Percentiles rank a stretch among this genome's conserved stretches.
Conservation (phyloP, 2,888 invertebrate genomes). For the Ophonus ardosiacus region DNA sequence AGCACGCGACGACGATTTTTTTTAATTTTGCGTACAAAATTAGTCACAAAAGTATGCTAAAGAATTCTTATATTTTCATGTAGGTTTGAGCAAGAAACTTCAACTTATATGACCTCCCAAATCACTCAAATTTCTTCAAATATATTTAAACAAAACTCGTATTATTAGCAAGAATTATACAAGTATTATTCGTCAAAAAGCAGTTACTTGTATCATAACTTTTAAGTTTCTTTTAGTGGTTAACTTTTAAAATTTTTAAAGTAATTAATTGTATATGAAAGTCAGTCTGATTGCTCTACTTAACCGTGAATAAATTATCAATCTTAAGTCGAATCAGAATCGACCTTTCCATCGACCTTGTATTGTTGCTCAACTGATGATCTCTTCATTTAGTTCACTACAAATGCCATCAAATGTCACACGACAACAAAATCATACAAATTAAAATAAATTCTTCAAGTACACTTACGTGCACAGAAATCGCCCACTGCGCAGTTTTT, state of each 20-base stretch:
- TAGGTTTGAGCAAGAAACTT: no score
- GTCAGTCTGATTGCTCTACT: slow-evolving; percentile 11
- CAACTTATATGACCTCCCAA: no score
- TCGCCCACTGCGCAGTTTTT: no score
- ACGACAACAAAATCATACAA: background rate
- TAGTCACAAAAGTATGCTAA: no score
- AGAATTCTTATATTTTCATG: no score
- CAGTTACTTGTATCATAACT: background rate
- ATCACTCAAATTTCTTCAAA: no score
- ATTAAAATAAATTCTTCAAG: background rate
- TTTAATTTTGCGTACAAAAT: no score
- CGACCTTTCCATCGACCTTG: background rate
- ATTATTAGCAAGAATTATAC: no score
- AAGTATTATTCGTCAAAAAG: background rate
- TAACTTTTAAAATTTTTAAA: background rate
- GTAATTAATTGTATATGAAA: background rate
- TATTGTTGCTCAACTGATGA: background rate
- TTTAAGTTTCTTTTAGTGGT: background rate
- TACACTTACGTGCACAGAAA: no score
- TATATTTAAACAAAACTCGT: no score
- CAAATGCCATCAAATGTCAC: background rate
- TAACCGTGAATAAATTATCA: slow-evolving; percentile 14
- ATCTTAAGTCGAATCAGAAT: background rate
- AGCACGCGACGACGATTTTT: no score
- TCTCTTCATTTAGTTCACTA: background rate